Conservation (phyloP, 2,113 vertebrate genomes). For the Climacteris rufus region DNA sequence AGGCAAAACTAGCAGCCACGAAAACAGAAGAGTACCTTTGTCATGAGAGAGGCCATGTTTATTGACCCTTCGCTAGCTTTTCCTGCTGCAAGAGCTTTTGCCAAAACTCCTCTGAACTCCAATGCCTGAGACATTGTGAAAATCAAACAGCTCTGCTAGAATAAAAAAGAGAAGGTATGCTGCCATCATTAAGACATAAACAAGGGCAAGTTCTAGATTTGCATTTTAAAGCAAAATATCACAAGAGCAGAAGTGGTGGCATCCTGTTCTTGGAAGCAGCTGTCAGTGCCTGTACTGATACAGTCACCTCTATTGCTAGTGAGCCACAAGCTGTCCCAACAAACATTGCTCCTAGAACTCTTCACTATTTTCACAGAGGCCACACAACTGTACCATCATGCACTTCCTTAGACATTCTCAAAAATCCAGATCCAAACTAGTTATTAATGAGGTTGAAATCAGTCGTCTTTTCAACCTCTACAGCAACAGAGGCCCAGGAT, state of each 20-base stretch:
- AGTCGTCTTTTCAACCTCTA: neutral
- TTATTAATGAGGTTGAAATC: neutral
- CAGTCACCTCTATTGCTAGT: neutral
- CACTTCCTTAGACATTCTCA: neutral
- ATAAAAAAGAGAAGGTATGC: neutral
- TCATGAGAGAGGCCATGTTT: neutral
- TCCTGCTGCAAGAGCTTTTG: neutral
- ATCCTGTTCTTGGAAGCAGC: neutral
- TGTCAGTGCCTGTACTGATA: neutral
- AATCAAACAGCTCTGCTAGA: neutral
- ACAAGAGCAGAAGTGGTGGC: neutral
- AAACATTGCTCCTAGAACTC: neutral
- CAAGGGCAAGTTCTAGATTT: neutral
- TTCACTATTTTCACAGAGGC: neutral
- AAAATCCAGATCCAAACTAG: neutral
- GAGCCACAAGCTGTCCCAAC: neutral
- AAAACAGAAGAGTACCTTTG: neutral
- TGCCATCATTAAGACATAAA: neutral
- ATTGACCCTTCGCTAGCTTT: neutral
- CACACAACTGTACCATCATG: neutral
- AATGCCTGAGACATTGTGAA: neutral
- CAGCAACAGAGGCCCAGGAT: neutral
- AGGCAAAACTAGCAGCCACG: neutral
- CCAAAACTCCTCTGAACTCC: neutral
- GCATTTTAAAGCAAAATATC: neutral